Evolutionary conservation across 2,113 vertebrate species (phyloP).

Genomic region (Nycticorax nycticorax): DNA sequence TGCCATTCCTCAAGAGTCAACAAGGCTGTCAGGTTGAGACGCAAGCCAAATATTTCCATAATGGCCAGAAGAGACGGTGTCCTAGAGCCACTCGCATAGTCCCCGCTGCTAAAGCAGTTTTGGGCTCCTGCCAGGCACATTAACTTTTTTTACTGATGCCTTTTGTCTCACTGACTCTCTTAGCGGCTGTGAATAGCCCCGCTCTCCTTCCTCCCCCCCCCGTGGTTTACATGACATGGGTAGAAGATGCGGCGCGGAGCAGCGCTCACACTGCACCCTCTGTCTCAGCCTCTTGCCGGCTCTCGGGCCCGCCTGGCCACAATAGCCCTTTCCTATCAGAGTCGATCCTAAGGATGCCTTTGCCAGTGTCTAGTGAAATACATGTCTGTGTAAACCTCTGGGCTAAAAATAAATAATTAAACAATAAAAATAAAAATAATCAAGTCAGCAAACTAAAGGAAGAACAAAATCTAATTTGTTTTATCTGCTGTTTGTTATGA

Average conservation of each 20-base stretch:
- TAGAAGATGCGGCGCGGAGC: conserved; percentile 1
- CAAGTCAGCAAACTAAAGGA: conserved; percentile 66
- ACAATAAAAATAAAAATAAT: conserved; percentile 58
- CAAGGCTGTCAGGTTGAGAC: background rate
- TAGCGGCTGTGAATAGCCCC: background rate
- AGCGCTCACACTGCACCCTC: conserved; percentile 61
- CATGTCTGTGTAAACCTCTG: background rate
- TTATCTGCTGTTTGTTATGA: conserved; percentile 32
- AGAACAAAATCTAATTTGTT: conserved; percentile 36
- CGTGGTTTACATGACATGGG: background rate
- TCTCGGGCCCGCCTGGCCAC: background rate
- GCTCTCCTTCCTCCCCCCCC: background rate
- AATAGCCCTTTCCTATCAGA: conserved; percentile 48
- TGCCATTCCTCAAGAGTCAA: conserved; percentile 21
- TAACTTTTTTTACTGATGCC: conserved; percentile 43
- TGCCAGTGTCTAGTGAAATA: conserved; percentile 31
- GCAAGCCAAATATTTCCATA: conserved; percentile 26
- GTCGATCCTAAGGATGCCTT: conserved; percentile 1
- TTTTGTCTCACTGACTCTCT: conserved; percentile 51
- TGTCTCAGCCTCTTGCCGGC: conserved; percentile 29
- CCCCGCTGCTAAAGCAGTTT: background rate
- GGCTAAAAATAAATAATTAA: conserved; percentile 73
- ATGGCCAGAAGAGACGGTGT: background rate
- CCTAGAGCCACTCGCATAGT: background rate
- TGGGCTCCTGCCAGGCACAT: conserved; percentile 50